These are phyloP conservation scores for Brenthis hecate DNA, from an alignment of 2,888 invertebrate genomes.

Conservation along the genomic window DNA sequence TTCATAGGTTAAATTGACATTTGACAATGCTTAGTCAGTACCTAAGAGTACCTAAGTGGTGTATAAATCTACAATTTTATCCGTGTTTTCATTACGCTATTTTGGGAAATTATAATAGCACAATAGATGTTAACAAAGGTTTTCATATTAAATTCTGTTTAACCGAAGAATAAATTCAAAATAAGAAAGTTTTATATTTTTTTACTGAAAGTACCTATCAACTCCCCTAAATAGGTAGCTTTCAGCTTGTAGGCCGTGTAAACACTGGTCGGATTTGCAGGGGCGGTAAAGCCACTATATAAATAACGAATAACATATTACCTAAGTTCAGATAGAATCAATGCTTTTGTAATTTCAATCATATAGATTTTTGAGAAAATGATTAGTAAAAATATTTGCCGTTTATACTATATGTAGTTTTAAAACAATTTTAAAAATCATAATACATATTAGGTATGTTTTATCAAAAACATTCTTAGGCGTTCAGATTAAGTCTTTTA, in stretches of 20 bases:
- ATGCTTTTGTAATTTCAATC: constrained; percentile 1
- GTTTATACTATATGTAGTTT: neutral
- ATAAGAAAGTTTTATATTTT: constrained; percentile 11
- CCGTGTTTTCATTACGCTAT: no score
- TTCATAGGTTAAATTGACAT: no score
- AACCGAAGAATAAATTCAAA: constrained; percentile 6
- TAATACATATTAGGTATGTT: no score
- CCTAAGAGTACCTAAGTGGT: no score
- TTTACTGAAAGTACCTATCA: constrained; percentile 16
- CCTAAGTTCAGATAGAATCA: constrained; percentile 2
- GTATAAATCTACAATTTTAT: no score
- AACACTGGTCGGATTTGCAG: constrained; percentile 28
- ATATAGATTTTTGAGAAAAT: no score
- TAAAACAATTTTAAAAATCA: neutral
- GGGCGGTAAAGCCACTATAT: constrained; percentile 20
- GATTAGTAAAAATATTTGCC: no score
- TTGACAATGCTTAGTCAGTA: no score
- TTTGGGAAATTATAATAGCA: neutral
- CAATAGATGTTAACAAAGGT: neutral
- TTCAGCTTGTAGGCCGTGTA: constrained; percentile 33
- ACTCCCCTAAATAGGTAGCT: constrained; percentile 31
- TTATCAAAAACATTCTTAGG: no score
- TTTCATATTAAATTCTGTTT: neutral
- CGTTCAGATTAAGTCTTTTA: no score
- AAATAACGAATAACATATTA: constrained; percentile 14